Conservation (phyloP, 2,888 invertebrate genomes). For the Actias luna region DNA sequence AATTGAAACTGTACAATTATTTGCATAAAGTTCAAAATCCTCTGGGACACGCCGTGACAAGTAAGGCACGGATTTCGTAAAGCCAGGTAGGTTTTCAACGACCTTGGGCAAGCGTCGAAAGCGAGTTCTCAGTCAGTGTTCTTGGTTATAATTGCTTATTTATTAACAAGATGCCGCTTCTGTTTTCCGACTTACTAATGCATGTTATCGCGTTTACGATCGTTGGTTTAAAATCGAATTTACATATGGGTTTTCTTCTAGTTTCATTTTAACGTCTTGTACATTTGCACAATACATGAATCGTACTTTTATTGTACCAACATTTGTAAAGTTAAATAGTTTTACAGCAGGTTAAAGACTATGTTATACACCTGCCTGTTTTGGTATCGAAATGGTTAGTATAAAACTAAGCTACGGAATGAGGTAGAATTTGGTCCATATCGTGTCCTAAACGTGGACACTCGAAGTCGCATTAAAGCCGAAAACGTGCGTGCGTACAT, state of each 20-base stretch:
- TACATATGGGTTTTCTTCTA: not conserved
- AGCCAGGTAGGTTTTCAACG: conserved; percentile 49
- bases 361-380: too few relatives aligned
- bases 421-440: too few relatives aligned
- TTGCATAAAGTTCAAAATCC: conserved; percentile 38
- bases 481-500: too few relatives aligned
- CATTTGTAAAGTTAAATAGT: too few relatives aligned
- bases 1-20: conserved; percentile 27
- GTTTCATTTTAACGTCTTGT: not conserved
- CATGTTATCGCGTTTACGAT: not conserved
- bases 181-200: conserved; percentile 20
- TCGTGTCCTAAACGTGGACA: too few relatives aligned
- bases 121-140: conserved; percentile 34
- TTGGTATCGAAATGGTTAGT: too few relatives aligned
- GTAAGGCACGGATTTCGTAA: conserved; percentile 40
- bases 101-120: conserved; percentile 44
- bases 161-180: conserved; percentile 36
- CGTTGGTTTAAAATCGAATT: not conserved
- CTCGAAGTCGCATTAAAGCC: too few relatives aligned
- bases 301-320: too few relatives aligned
- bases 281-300: not conserved
- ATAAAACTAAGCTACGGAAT: too few relatives aligned
- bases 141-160: conserved; percentile 38
- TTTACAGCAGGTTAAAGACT: too few relatives aligned
- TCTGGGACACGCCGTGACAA: conserved; percentile 23